Evolutionary conservation across 1,140 invertebrate species (phyloP).

Genomic region (Drosophila mayri): DNA sequence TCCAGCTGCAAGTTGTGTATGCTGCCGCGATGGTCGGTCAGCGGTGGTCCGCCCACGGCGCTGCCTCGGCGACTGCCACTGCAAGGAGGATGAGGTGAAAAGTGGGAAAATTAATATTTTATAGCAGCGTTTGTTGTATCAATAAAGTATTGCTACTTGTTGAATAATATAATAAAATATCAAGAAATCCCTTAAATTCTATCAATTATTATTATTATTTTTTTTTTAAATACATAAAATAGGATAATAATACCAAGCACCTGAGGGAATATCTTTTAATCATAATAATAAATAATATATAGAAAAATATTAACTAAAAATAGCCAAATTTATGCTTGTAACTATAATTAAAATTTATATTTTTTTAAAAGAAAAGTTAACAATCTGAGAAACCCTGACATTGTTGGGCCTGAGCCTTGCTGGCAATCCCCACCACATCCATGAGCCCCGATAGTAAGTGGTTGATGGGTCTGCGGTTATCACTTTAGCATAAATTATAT

Average conservation of each 20-base stretch:
- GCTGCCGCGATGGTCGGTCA: constrained; percentile 89
- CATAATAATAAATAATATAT: no score
- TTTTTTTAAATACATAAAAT: no score
- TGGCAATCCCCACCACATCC: constrained; percentile 9
- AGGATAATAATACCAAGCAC: no score
- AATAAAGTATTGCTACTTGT: not conserved
- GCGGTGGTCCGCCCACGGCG: constrained; percentile 87
- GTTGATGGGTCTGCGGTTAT: constrained; percentile 39
- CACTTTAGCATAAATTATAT: constrained; percentile 60
- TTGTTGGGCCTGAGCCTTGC: not conserved
- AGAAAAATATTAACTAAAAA: no score
- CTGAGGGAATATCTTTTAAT: no score
- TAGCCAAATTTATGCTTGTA: no score
- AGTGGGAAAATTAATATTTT: not conserved
- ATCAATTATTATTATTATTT: no score
- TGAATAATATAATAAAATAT: no score
- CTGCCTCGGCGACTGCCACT: constrained; percentile 82
- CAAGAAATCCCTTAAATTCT: no score
- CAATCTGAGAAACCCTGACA: not conserved
- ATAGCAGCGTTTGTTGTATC: not conserved
- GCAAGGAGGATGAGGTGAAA: constrained; percentile 7
- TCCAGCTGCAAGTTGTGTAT: constrained; percentile 92
- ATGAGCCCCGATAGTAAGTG: constrained; percentile 35
- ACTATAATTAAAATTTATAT: not conserved
- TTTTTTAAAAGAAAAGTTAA: no score